These are phyloP conservation scores for Masticophis lateralis DNA, from an alignment of 2,797 vertebrate species.

Conservation along the genomic window DNA sequence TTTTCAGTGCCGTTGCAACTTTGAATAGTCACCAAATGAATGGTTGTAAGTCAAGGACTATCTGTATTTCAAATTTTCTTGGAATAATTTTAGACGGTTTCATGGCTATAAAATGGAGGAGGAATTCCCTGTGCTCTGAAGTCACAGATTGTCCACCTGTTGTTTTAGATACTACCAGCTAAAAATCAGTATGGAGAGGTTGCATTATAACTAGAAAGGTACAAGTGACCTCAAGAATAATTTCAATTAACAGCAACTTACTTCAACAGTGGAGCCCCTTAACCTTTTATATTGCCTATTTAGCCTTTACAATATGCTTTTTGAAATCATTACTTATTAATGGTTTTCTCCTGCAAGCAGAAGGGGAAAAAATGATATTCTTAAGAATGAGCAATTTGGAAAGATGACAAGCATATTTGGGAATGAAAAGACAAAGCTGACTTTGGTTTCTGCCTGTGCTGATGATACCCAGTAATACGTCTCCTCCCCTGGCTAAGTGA, in stretches of 20 bases:
- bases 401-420: background rate
- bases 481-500: background rate
- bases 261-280: background rate
- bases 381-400: background rate
- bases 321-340: constrained; percentile 5
- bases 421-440: background rate
- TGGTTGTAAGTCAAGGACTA: background rate
- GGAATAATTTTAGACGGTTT: background rate
- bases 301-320: constrained; percentile 16
- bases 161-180: background rate
- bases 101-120: background rate
- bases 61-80: background rate
- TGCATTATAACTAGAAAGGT: background rate
- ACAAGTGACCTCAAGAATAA: background rate
- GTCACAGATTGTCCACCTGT: background rate
- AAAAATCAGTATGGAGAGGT: background rate
- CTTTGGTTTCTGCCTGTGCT: background rate
- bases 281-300: background rate
- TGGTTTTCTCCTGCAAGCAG: background rate
- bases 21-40: background rate
- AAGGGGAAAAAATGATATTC: background rate
- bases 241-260: background rate
- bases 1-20: background rate
- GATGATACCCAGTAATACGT: background rate
- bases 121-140: background rate